Conservation (phyloP, 2,888 invertebrate species). For the Pyrrhosoma nymphula region DNA sequence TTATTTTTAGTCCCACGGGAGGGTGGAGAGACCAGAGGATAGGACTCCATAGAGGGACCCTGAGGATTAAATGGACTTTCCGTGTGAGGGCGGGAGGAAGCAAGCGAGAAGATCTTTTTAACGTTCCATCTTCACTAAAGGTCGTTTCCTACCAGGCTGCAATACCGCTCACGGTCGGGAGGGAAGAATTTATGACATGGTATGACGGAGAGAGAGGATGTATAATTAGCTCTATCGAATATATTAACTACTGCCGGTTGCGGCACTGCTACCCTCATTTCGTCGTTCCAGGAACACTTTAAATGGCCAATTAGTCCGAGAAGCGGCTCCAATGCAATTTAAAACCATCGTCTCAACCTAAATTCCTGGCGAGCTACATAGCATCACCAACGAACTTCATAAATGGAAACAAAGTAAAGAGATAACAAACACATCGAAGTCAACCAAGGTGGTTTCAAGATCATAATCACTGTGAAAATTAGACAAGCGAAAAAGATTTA, state of each 20-base stretch:
- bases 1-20: background rate
- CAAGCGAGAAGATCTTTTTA: background rate
- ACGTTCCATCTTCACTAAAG: conserved; percentile 22
- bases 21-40: background rate
- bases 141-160: background rate
- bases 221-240: background rate
- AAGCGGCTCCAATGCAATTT: background rate
- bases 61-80: conserved; percentile 35
- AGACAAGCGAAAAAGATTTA: no score
- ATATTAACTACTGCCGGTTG: background rate
- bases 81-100: conserved; percentile 6
- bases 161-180: background rate
- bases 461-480: no score
- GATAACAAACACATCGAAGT: no score
- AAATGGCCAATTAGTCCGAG: background rate
- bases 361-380: no score
- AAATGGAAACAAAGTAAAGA: no score
- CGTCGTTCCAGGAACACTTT: background rate
- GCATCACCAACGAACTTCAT: no score
- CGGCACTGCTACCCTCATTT: background rate
- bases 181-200: background rate
- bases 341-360: background rate
- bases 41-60: background rate
- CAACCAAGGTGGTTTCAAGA: no score
- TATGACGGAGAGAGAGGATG: background rate